Conservation (phyloP, 2,888 invertebrate species). For the Tubulanus polymorphus region DNA sequence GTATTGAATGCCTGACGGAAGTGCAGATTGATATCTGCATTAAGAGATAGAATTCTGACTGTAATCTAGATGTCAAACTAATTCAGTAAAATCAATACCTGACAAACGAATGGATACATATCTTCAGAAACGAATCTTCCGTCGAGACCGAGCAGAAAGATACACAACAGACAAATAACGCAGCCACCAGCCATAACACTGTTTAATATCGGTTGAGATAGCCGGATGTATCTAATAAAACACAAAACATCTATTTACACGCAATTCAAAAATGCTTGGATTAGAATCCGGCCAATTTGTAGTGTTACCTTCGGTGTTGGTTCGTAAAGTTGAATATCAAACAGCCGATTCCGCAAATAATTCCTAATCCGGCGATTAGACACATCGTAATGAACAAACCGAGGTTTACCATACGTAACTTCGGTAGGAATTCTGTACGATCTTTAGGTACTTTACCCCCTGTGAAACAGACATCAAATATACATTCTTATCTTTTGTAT, state of each 20-base stretch:
- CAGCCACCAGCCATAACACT: constrained; percentile 93
- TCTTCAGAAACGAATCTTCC: constrained; percentile 66
- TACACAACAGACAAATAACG: constrained; percentile 84
- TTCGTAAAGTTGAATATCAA: constrained; percentile 91
- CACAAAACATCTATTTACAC: constrained; percentile 19
- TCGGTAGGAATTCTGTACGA: constrained; percentile 81
- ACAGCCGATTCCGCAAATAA: constrained; percentile 76
- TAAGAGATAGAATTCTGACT: no score
- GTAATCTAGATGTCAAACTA: no score
- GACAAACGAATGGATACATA: constrained; percentile 77
- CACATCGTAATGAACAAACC: constrained; percentile 92
- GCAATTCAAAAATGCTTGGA: no score
- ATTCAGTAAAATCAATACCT: no score
- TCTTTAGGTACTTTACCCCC: constrained; percentile 91
- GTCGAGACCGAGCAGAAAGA: constrained; percentile 73
- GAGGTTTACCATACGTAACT: constrained; percentile 77
- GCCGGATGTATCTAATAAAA: constrained; percentile 78
- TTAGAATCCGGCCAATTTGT: no score
- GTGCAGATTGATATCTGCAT: no score
- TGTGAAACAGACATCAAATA: constrained; percentile 52
- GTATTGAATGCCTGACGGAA: no score
- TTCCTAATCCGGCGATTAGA: constrained; percentile 82
- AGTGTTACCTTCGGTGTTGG: constrained; percentile 77
- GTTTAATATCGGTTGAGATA: constrained; percentile 96
- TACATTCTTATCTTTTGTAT: no score